These are phyloP conservation scores for Porites divaricata DNA, from an alignment of 92 coral and sea anemone species.

Conservation along the genomic window DNA sequence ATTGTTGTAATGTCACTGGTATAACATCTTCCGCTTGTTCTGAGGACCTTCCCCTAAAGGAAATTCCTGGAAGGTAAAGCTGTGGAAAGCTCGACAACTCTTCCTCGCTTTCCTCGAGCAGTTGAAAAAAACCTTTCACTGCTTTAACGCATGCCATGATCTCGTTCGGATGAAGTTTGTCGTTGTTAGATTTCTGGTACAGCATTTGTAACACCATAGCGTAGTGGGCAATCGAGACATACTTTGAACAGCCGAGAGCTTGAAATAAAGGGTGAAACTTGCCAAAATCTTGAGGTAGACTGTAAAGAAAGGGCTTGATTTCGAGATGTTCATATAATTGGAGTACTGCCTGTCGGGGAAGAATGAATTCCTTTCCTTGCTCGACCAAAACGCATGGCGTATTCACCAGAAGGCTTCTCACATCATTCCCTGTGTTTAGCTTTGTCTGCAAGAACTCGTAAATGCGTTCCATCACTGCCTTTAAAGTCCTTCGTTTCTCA, in stretches of 20 bases:
- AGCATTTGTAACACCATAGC: constrained; percentile 58
- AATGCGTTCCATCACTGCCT: constrained; percentile 60
- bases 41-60: neutral
- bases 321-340: constrained; percentile 38
- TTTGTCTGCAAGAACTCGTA: constrained; percentile 45
- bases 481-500: neutral
- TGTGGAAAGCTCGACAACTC: neutral
- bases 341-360: constrained; percentile 60
- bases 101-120: neutral
- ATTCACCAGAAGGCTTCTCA: constrained; percentile 8
- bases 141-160: constrained; percentile 34
- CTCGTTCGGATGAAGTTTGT: constrained; percentile 61
- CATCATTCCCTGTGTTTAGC: neutral
- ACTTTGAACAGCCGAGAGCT: constrained; percentile 50
- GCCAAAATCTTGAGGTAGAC: constrained; percentile 52
- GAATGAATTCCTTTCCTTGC: constrained; percentile 49
- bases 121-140: constrained; percentile 50
- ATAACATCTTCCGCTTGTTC: neutral
- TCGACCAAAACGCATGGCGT: constrained; percentile 58
- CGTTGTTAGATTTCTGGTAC: neutral
- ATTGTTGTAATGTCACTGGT: constrained; percentile 31
- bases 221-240: constrained; percentile 53
- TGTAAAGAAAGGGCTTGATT: constrained; percentile 69
- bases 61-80: constrained; percentile 57
- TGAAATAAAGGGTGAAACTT: constrained; percentile 27